Conservation (phyloP, 53 echinoderm and acorn worm species). For the Astropecten irregularis region DNA sequence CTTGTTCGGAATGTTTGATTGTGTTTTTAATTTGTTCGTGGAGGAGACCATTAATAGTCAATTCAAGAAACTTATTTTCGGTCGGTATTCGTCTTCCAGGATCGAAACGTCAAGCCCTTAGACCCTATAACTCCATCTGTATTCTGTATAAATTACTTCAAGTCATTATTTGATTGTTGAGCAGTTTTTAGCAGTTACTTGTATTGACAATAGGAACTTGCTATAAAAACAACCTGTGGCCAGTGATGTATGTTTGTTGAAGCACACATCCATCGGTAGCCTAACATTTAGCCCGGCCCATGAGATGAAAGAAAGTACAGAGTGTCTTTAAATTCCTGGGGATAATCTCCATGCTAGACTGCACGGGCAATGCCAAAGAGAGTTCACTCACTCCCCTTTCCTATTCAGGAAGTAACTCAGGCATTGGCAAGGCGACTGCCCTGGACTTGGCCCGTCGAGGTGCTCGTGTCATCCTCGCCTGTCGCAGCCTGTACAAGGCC, state of each 20-base stretch:
- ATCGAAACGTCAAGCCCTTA: not conserved
- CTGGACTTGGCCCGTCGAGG: slow-evolving; percentile 59
- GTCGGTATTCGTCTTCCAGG: not conserved
- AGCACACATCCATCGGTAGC: not conserved
- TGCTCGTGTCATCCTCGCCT: slow-evolving; percentile 64
- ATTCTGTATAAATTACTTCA: not conserved
- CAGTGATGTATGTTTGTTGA: not conserved
- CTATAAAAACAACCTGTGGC: not conserved
- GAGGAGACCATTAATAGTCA: not conserved
- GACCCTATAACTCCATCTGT: not conserved
- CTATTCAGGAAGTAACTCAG: slow-evolving; percentile 45
- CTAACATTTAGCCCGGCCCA: not conserved
- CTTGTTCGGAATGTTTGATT: no score
- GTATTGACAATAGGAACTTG: not conserved
- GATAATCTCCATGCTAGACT: not conserved
- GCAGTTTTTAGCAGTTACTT: no score
- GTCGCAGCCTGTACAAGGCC: slow-evolving; percentile 41
- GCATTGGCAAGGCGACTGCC: slow-evolving; percentile 60
- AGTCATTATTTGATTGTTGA: no score
- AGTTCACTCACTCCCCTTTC: not conserved
- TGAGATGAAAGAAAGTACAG: not conserved
- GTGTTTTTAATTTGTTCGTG: not conserved
- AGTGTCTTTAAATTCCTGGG: not conserved
- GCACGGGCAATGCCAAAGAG: not conserved
- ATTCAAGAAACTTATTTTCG: not conserved